Evolutionary conservation across 2,113 vertebrate species (phyloP), one percentile per base, ranked within the genome.

Genomic region (Hydrochoerus hydrochaeris): DNA sequence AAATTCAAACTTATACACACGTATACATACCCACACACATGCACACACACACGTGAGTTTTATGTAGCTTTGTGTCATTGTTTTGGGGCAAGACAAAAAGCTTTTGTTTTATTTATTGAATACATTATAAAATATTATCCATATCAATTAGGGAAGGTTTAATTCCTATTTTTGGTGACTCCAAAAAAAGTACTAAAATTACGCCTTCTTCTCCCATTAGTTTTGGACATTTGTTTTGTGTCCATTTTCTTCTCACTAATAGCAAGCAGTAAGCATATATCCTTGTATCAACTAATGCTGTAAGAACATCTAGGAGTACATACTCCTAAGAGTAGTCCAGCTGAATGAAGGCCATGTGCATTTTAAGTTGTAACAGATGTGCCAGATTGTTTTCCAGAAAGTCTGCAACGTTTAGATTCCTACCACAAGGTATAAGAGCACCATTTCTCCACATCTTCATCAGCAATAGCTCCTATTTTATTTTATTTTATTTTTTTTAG

Each of bases 341-440:
- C 78, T 86, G 20, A 58, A 16, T 60, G 69, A 96, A 90, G 62
- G 46, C 30, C 26, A 2, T 60, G 20, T 81, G 9, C 46, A 83
- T 41, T 85, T 96, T 82, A 82, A 71, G 63, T 81, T 93, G 60
- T 88, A 63, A 81, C 62, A 71, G 71, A 52, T 82, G 28, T 52
- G n/a, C 67, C 44, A 88, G 63, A 88, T 88, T 77, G 80, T 44
- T 93, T 92, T 95, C 58, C 71, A 95, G 71, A 95, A 62, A 95
- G n/a, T 41, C 82, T 93, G 63, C 26, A 94, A 67, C n/a, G n/a
- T 57, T 90, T 81, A 20, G 10, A 20, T 77, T 94, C 75, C 65
- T 57, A 75, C 67, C 88, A 58, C 62, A 87, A 26, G 30, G 26
- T 85, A 41, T 16, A 26, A 82, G 78, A 91, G 46, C 58, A 67